Percentiles rank a stretch among this genome's conserved stretches.
phyloP scores from a whole-genome alignment of 2,113 vertebrate species.

The Halichoerus grypus region DNA sequence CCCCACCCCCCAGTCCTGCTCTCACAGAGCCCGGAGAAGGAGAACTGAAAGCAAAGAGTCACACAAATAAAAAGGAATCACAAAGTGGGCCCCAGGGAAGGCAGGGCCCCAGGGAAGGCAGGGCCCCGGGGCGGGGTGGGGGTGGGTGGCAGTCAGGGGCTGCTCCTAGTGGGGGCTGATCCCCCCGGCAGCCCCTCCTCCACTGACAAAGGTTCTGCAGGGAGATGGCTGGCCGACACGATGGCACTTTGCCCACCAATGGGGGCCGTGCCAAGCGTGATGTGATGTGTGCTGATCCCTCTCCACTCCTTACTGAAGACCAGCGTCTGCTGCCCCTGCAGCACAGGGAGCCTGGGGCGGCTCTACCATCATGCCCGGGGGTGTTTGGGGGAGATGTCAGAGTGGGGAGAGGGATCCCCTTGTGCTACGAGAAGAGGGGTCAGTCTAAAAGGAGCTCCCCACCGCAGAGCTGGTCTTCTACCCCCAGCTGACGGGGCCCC shows the following conservation, averaged over 20 bases:
- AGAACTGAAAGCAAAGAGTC: conserved; percentile 36
- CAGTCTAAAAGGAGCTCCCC: not conserved
- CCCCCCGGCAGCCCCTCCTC: not conserved
- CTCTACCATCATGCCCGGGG: not conserved
- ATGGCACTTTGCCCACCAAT: conserved; percentile 63
- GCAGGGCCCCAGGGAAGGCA: not conserved
- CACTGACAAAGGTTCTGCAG: not conserved
- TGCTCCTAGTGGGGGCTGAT: not conserved
- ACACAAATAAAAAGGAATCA: not conserved
- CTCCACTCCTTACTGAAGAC: conserved; percentile 31
- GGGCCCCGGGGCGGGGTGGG: not conserved
- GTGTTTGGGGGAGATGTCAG: not conserved
- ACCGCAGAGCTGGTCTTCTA: not conserved
- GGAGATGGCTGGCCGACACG: not conserved
- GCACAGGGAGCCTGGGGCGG: not conserved
- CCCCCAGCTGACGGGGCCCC: not conserved
- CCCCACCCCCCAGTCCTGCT: not conserved
- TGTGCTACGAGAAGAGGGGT: not conserved
- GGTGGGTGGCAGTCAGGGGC: not conserved
- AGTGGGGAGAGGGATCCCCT: not conserved
- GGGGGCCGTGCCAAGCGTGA: conserved; percentile 63
- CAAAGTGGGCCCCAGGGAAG: not conserved
- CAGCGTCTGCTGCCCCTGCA: not conserved
- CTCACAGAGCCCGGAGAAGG: not conserved
- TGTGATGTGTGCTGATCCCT: conserved; percentile 61